Percentiles rank a stretch among this genome's conserved stretches.
phyloP scores from a whole-genome alignment of 2,113 vertebrate species.

The Callaeas wilsoni region DNA sequence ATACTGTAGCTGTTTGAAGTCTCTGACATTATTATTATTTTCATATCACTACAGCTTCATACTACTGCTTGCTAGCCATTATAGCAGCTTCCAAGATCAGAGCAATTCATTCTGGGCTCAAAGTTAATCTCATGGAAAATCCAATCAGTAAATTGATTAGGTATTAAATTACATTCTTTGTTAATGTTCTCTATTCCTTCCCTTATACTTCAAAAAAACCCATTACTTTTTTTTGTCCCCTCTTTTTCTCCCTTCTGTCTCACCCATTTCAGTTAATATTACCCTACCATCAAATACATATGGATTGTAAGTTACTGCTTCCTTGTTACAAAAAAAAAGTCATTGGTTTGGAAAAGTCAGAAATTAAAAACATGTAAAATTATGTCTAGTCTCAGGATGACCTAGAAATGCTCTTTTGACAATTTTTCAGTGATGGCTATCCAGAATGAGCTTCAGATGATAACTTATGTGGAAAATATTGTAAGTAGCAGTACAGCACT shows the following conservation, averaged over 20 bases:
- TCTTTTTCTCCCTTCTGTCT: neutral
- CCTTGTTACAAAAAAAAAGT: neutral
- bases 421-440: neutral
- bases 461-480: neutral
- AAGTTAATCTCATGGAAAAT: conserved; percentile 64
- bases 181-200: conserved; percentile 11
- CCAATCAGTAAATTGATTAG: conserved; percentile 66
- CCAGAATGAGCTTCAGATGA: neutral
- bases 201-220: neutral
- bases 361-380: neutral
- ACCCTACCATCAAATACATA: neutral
- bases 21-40: conserved; percentile 36
- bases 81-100: conserved; percentile 24
- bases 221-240: neutral
- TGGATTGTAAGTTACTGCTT: neutral
- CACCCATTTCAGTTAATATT: neutral
- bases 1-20: conserved; percentile 44
- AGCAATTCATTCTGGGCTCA: conserved; percentile 39
- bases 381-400: neutral
- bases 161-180: conserved; percentile 62
- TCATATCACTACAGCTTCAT: neutral
- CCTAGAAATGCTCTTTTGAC: neutral
- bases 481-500: neutral
- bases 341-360: neutral
- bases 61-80: conserved; percentile 23